Percentiles rank a stretch among this genome's conserved stretches.
Evolutionary conservation across 2,113 vertebrate species (phyloP).

Genomic region (Aplodontia rufa): DNA sequence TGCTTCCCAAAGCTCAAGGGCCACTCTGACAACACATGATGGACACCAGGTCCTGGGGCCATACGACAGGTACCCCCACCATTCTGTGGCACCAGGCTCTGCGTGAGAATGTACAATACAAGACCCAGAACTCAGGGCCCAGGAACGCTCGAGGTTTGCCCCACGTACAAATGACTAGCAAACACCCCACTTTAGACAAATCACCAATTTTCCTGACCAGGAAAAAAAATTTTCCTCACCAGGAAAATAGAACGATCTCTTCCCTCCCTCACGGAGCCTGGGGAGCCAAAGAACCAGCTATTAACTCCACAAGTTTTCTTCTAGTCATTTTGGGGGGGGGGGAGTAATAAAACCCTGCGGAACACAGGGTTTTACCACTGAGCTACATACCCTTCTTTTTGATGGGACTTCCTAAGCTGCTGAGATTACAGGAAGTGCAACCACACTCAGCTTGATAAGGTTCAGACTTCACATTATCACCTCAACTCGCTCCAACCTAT

Average conservation of each 20-base stretch:
- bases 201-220: neutral
- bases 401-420: no score
- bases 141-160: neutral
- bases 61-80: no score
- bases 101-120: neutral
- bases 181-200: neutral
- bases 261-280: neutral
- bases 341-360: no score
- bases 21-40: neutral
- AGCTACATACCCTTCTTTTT: no score
- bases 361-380: no score
- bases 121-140: neutral
- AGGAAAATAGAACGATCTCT: neutral
- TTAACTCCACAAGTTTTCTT: neutral
- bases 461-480: neutral
- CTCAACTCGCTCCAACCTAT: no score
- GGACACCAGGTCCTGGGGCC: neutral
- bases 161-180: neutral
- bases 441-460: neutral
- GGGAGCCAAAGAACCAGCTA: neutral
- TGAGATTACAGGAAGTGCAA: no score
- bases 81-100: neutral
- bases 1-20: neutral
- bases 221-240: neutral
- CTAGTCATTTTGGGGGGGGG: fast-evolving